phyloP scores from a whole-genome alignment of 2,113 vertebrate genomes.

The Bufo gargarizans region DNA sequence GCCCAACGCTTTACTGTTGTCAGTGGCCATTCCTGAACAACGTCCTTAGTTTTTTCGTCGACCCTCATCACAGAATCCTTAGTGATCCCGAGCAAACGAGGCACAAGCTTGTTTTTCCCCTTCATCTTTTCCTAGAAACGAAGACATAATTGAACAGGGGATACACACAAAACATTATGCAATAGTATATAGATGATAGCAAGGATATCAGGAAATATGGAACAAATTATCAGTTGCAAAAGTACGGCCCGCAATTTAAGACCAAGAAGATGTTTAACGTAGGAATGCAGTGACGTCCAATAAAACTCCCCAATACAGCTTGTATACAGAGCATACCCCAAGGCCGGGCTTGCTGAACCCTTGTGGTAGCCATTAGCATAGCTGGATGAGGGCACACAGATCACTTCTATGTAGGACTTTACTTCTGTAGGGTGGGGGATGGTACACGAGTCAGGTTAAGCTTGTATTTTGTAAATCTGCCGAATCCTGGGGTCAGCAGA shows the following conservation, averaged over 20 bases:
- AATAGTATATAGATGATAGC: neutral
- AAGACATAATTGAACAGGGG: neutral
- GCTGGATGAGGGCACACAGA: neutral
- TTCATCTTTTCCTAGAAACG: conserved; percentile 94
- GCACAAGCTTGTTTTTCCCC: conserved; percentile 96
- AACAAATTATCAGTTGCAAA: no score
- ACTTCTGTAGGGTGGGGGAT: neutral
- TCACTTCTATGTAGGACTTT: neutral
- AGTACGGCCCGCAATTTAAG: no score
- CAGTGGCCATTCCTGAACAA: conserved; percentile 97
- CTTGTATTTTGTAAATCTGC: neutral
- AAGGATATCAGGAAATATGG: neutral
- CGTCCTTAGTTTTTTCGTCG: conserved; percentile 97
- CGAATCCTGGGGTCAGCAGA: conserved; percentile 3
- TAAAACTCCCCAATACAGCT: neutral
- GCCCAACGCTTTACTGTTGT: conserved; percentile 99
- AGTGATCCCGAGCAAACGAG: conserved; percentile 93
- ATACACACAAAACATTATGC: neutral
- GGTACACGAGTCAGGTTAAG: neutral
- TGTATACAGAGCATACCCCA: neutral
- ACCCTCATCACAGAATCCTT: conserved; percentile 99
- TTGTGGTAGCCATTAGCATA: neutral
- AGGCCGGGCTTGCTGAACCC: neutral
- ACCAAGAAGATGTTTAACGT: no score
- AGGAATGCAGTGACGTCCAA: neutral